Conservation (phyloP, 2,113 vertebrate genomes). For the Paralichthys olivaceus region DNA sequence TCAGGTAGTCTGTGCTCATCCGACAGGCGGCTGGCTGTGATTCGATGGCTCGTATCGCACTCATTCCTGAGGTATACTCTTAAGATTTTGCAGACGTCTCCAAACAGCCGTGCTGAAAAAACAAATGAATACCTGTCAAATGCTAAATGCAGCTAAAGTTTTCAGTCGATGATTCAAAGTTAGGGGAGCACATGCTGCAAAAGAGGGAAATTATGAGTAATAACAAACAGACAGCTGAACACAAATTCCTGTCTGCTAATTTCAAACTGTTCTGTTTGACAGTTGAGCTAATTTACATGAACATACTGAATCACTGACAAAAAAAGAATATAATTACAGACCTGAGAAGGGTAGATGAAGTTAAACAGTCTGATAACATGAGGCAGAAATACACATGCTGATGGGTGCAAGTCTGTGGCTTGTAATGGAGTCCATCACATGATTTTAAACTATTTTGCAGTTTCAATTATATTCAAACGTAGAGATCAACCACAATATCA, state of each 20-base stretch:
- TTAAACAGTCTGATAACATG: neutral
- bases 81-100: conserved; percentile 31
- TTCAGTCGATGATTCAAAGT: neutral
- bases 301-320: neutral
- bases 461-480: no score
- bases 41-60: conserved; percentile 23
- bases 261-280: neutral
- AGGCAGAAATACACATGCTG: neutral
- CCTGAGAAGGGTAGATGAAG: neutral
- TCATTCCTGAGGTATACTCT: conserved; percentile 20
- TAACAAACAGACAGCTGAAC: neutral
- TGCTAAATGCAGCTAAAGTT: conserved; percentile 3
- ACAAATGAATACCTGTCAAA: conserved; percentile 23
- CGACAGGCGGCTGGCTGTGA: conserved; percentile 31
- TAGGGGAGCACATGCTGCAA: neutral
- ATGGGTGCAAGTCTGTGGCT: neutral
- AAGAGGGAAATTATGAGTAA: neutral
- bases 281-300: conserved; percentile 3
- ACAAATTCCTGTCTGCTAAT: neutral
- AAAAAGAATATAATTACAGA: conserved; percentile 17
- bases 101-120: conserved; percentile 1
- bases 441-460: no score
- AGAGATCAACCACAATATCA: no score
- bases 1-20: conserved; percentile 41
- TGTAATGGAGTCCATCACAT: no score